phyloP scores from a whole-genome alignment of 2,113 vertebrate genomes.

The Phalacrocorax pelagicus region DNA sequence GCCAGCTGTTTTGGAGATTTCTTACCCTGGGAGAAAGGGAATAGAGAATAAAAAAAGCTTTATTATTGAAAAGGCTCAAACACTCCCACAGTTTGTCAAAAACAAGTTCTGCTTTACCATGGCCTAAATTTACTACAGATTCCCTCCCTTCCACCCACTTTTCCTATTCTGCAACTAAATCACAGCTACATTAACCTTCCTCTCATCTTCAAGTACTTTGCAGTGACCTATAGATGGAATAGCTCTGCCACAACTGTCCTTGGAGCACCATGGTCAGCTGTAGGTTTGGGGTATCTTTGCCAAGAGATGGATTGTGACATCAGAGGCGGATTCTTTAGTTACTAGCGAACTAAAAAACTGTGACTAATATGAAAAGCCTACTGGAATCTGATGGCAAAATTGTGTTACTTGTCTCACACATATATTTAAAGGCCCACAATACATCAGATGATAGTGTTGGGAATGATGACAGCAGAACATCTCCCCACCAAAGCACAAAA shows the following conservation, averaged over 20 bases:
- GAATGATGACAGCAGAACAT: background rate
- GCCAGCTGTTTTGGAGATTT: conserved; percentile 82
- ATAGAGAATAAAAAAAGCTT: background rate
- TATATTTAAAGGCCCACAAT: background rate
- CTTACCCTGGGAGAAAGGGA: conserved; percentile 73
- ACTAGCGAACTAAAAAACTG: background rate
- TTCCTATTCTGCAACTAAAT: background rate
- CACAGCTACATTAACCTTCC: background rate
- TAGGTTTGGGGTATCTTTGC: background rate
- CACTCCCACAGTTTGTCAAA: background rate
- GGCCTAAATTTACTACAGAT: background rate
- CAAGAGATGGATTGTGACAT: background rate
- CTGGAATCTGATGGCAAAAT: background rate
- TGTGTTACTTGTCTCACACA: background rate
- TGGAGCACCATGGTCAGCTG: background rate
- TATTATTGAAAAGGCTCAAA: background rate
- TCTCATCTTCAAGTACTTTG: background rate
- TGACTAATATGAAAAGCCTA: background rate
- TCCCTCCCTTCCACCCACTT: background rate
- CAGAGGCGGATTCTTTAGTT: background rate
- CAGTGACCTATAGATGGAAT: background rate
- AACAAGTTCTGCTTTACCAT: background rate
- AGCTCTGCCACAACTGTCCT: background rate
- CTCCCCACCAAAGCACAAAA: background rate
- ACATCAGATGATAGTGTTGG: background rate